A percentile compares a stretch with the other conserved stretches of the same genome.
phyloP scores from a whole-genome alignment of 37 sponge, comb jelly and placozoan species.

The Beroe forskalii region DNA sequence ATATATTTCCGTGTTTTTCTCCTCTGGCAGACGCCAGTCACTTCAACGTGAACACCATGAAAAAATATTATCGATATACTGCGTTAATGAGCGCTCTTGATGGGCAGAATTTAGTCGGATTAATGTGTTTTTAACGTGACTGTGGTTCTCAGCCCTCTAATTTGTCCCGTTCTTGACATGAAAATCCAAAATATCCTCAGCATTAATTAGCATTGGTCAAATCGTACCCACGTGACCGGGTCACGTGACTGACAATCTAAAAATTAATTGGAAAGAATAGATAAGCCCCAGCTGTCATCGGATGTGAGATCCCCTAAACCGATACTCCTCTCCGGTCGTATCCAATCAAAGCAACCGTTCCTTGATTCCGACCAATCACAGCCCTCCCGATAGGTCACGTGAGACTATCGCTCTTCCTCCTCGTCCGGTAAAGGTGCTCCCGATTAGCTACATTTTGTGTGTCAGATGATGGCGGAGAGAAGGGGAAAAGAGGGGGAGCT shows the following conservation, averaged over 20 bases:
- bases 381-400: constrained; percentile 13
- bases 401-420: not conserved
- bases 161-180: not conserved
- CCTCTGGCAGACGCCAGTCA: no score
- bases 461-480: constrained; percentile 43
- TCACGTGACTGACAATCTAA: constrained; percentile 41
- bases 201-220: not conserved
- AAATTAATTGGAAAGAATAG: constrained; percentile 55
- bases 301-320: constrained; percentile 34
- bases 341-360: not conserved
- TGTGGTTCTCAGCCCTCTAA: not conserved
- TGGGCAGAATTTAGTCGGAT: not conserved
- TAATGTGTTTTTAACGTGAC: not conserved
- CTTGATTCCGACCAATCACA: not conserved
- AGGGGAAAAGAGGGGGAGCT: not conserved
- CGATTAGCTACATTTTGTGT: constrained; percentile 59
- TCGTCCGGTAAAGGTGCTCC: not conserved
- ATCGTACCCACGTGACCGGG: not conserved
- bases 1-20: no score
- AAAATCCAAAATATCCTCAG: not conserved
- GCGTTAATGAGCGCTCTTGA: not conserved
- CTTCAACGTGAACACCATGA: no score
- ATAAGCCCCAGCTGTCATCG: constrained; percentile 61
- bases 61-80: not conserved
- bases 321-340: not conserved